Conservation (phyloP, 2,113 vertebrate genomes). For the Eudyptes chrysolophus region DNA sequence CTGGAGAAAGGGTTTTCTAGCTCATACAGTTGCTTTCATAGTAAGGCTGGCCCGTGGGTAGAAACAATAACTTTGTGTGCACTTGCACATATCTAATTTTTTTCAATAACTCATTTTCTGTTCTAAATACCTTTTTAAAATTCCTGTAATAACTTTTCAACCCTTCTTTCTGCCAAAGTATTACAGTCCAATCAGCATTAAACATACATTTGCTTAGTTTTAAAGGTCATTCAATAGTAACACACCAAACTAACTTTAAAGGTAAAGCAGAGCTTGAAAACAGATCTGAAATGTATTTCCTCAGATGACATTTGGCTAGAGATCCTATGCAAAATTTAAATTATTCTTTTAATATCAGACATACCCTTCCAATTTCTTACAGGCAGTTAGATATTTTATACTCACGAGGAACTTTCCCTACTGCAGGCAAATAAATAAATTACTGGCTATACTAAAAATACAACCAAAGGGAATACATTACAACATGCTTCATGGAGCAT, state of each 20-base stretch:
- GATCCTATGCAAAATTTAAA: not conserved
- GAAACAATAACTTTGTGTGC: not conserved
- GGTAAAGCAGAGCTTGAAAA: not conserved
- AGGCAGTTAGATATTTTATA: not conserved
- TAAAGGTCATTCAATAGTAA: conserved; percentile 18
- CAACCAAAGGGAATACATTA: not conserved
- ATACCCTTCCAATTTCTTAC: not conserved
- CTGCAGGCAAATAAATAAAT: not conserved
- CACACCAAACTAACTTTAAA: not conserved
- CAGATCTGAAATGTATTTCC: not conserved
- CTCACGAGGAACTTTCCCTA: not conserved
- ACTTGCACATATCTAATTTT: not conserved
- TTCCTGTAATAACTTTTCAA: not conserved
- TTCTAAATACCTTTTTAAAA: not conserved
- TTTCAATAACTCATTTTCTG: not conserved
- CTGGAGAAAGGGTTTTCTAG: not conserved
- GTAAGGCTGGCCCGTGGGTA: not conserved
- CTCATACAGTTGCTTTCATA: not conserved
- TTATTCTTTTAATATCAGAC: not conserved
- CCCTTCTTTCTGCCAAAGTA: not conserved
- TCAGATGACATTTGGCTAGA: not conserved
- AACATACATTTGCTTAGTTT: conserved; percentile 1
- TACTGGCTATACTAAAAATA: not conserved
- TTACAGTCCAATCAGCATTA: not conserved
- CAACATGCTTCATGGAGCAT: not conserved